Evolutionary conservation across 2,888 invertebrate genomes (phyloP).

Genomic region (Cryptocephalus moraei): DNA sequence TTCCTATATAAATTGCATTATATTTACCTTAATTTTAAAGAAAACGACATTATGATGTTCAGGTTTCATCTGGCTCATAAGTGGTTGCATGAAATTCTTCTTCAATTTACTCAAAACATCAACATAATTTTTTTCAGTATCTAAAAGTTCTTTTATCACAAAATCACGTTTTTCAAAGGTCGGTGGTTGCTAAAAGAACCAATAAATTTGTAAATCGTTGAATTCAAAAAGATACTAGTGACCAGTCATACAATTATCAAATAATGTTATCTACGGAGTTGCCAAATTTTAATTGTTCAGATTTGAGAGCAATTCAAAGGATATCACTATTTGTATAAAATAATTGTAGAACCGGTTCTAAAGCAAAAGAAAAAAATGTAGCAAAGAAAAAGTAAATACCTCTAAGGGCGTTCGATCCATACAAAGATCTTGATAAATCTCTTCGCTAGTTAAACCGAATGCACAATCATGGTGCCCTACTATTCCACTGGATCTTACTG

Average conservation of each 20-base stretch:
- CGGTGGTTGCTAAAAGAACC: conserved; percentile 24
- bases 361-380: no score
- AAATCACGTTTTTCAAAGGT: conserved; percentile 80
- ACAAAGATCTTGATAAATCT: conserved; percentile 92
- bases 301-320: background rate
- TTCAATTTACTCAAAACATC: conserved; percentile 82
- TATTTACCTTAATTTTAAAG: conserved; percentile 77
- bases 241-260: no score
- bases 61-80: conserved; percentile 55
- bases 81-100: conserved; percentile 67
- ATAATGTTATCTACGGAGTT: no score
- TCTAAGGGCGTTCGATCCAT: conserved; percentile 41
- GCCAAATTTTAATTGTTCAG: background rate
- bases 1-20: conserved; percentile 3
- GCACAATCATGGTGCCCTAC: conserved; percentile 18
- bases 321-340: background rate
- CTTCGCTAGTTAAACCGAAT: conserved; percentile 60
- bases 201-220: no score
- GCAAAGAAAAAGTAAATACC: conserved; percentile 20
- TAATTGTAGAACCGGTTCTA: no score
- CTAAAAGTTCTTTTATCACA: conserved; percentile 84
- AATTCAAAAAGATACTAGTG: no score
- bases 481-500: conserved; percentile 21
- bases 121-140: conserved; percentile 95
- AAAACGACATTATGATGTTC: conserved; percentile 76